Conservation (phyloP, 2,113 vertebrate genomes). For the Leiothrix lutea region DNA sequence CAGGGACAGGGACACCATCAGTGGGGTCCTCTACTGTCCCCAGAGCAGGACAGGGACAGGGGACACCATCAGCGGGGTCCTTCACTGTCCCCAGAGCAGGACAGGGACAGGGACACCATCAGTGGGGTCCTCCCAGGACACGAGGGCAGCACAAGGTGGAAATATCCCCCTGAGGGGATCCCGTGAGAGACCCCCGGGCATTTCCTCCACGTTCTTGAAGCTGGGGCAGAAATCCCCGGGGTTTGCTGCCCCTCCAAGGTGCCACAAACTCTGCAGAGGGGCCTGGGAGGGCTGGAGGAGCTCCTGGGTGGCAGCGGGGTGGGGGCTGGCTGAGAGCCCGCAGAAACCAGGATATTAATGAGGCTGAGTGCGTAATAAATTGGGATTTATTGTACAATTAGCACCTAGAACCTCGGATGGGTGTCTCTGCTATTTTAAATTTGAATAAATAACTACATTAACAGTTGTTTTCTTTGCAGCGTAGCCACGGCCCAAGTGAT, state of each 20-base stretch:
- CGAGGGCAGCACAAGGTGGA: accelerated
- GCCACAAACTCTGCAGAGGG: not conserved
- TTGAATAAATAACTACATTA: not conserved
- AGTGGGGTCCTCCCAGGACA: not conserved
- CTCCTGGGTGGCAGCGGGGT: not conserved
- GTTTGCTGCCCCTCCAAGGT: accelerated
- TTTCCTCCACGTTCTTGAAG: not conserved
- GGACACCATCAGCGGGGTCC: too few relatives aligned
- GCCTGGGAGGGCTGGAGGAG: not conserved
- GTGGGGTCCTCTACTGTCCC: too few relatives aligned
- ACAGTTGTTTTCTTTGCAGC: not conserved
- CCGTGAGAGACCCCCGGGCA: accelerated
- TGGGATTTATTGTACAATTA: not conserved
- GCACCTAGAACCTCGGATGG: not conserved
- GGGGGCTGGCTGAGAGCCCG: not conserved
- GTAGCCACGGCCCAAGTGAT: not conserved
- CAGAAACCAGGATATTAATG: not conserved
- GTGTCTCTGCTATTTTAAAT: not conserved
- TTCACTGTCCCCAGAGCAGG: too few relatives aligned
- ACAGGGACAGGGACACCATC: too few relatives aligned
- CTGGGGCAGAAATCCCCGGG: not conserved
- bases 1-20: too few relatives aligned
- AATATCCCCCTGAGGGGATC: not conserved
- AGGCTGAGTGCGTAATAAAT: not conserved
- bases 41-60: too few relatives aligned